Evolutionary conservation across 2,888 invertebrate species (phyloP), one percentile per base, ranked within the genome.

Genomic region (Athalia rosae): DNA sequence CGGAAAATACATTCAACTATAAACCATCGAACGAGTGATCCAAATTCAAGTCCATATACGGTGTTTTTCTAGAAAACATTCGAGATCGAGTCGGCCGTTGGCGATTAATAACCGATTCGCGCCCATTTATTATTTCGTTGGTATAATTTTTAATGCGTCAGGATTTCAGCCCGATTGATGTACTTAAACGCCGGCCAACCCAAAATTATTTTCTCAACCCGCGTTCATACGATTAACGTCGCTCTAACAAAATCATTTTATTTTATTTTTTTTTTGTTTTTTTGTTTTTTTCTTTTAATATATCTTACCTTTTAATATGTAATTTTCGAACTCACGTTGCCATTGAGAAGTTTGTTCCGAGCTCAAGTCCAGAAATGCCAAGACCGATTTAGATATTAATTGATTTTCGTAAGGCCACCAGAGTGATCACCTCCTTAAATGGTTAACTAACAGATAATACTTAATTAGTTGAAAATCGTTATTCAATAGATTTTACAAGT

Each of bases 361-460:
- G 47, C 67, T 77, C 67, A 59, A 77, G 48, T 77, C 76, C 83
- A 85, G 86, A 87, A 87, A 85, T 84, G 84, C 82, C 83, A 82
- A 83, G 83, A 84, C 85, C 85, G 83, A 82, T 85, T 86, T 85
- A 85, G 86, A 86, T 86, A 88, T 87, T 85, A 86, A 86, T 86
- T 87, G 86, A 87, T 86, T 88, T 56, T 84, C 28, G 84, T 88
- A 89, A 89, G 89, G 89, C 89, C 89, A 89, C 89, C 87, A 87
- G 85, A 88, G 88, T 88, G 87, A 88, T 88, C 87, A 87, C 87
- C 85, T 79, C 81, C 83, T 84, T 85, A 85, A 85, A 84, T 84
- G 83, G 82, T 84, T 84, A 86, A 84, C 83, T 85, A 87, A 86
- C 83, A 82, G 81, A 84, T 85, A 85, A 86, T 82, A 85, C 82